Base-by-base conservation (phyloP, 2,113 vertebrate species). In the Coturnix japonica region DNA sequence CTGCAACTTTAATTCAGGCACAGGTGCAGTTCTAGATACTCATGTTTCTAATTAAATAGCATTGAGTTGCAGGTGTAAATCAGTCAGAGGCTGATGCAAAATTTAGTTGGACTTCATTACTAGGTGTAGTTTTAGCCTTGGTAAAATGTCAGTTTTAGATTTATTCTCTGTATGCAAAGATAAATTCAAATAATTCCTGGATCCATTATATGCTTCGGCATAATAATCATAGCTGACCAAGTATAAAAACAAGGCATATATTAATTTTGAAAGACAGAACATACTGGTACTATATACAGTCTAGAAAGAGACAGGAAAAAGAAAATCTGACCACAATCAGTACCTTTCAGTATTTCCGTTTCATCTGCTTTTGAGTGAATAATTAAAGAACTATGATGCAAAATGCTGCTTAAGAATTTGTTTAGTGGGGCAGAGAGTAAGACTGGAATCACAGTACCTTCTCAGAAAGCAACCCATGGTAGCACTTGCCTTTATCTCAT, bases 51-150 rank as follows among this genome's bases (percentile, higher is more conserved):
- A 94, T 92, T 90, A 84, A 90, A 73, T 43, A 59, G 59, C 11
- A 65, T 6, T 65, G 77, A 88, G 59, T 13, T 90, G 57, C 80
- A 91, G 88, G 85, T 94, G 81, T 60, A 93, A 91, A 95, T 86
- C 90, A 90, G 57, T 30, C 54, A 88, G 37, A 78, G 91, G 21
- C 39, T 30, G 80, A 91, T 53, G 49, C 73, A 44, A 21, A 37
- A 81, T 93, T 90, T 21, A 69, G 30, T 69, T 78, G 70, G 35
- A 51, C 10, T 89, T 94, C 73, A 46, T 90, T 89, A 61, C 31
- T 41, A 74, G 47, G 10, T 63, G 21, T n/a, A 84, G 44, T 90
- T 95, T 95, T 44, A 88, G 4, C 66, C 53, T 49, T 47, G 44
- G 28, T 79, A 61, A 86, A 95, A 91, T 37, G 22, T 84, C 63